These are phyloP conservation scores for Myiagra hebetior DNA, from an alignment of 2,113 vertebrate species.

Conservation along the genomic window DNA sequence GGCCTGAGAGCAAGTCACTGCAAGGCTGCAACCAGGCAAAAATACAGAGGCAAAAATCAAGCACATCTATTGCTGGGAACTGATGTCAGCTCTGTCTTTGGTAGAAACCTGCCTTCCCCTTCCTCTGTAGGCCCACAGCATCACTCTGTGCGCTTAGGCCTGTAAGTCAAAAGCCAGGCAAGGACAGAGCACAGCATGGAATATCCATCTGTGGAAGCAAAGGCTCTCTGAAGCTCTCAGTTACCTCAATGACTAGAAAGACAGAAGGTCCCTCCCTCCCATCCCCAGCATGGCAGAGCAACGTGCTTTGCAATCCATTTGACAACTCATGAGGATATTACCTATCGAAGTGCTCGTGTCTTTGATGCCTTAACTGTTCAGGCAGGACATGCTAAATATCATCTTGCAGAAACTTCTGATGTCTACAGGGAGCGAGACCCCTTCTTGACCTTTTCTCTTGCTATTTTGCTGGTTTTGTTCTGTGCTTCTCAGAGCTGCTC, in stretches of 20 bases:
- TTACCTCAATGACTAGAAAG: neutral
- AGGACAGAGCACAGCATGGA: conserved; percentile 57
- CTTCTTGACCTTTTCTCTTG: conserved; percentile 57
- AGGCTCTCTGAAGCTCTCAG: conserved; percentile 18
- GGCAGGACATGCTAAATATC: conserved; percentile 64
- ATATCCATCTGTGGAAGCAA: conserved; percentile 25
- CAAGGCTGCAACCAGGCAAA: neutral
- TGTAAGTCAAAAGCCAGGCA: conserved; percentile 41
- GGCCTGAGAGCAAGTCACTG: neutral
- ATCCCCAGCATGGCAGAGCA: neutral
- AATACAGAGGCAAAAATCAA: neutral
- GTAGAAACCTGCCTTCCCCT: neutral
- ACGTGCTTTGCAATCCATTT: neutral
- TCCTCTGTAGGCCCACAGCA: neutral
- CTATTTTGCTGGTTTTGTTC: conserved; percentile 54
- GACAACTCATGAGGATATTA: conserved; percentile 10
- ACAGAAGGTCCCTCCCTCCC: neutral
- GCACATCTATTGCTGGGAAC: neutral
- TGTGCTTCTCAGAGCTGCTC: conserved; percentile 38
- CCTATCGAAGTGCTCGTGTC: neutral
- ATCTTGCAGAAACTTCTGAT: conserved; percentile 56
- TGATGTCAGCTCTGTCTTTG: neutral
- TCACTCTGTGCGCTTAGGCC: neutral
- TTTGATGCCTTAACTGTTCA: conserved; percentile 44
- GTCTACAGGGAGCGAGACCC: conserved; percentile 56